Percentiles rank a stretch among this genome's conserved stretches.
Evolutionary conservation across 2,888 invertebrate species (phyloP).

Genomic region (Dicroscelio sp.): DNA sequence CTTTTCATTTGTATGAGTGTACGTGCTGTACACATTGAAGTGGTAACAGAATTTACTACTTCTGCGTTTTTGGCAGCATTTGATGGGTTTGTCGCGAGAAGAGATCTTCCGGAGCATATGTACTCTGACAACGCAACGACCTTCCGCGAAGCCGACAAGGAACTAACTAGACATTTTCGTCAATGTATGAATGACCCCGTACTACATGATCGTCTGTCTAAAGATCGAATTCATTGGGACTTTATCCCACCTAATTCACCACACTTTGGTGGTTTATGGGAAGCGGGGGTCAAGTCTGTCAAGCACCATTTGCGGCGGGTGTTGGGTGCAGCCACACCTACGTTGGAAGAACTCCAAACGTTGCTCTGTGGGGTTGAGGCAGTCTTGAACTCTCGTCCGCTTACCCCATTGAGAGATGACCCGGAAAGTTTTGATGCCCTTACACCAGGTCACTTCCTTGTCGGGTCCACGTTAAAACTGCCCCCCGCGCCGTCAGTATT

Average conservation of each 20-base stretch:
- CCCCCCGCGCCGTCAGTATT: slow-evolving; percentile 76
- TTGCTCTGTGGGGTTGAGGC: slow-evolving; percentile 69
- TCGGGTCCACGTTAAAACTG: slow-evolving; percentile 72
- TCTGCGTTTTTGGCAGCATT: slow-evolving; percentile 7
- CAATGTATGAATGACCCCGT: not conserved
- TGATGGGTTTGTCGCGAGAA: slow-evolving; percentile 7
- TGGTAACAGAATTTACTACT: slow-evolving; percentile 12
- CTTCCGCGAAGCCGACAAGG: slow-evolving; percentile 49
- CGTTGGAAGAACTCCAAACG: slow-evolving; percentile 2
- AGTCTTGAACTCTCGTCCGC: slow-evolving; percentile 71
- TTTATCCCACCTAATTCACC: slow-evolving; percentile 58
- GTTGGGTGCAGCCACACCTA: not conserved
- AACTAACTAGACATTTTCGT: slow-evolving; percentile 51
- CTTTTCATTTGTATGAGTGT: slow-evolving; percentile 37
- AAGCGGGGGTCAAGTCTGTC: not conserved
- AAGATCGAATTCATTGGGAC: slow-evolving; percentile 23
- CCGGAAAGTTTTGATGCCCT: slow-evolving; percentile 70
- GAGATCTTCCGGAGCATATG: slow-evolving; percentile 25
- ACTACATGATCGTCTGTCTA: not conserved
- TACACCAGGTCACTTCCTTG: slow-evolving; percentile 82
- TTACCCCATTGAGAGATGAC: slow-evolving; percentile 58
- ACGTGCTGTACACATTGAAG: slow-evolving; percentile 4
- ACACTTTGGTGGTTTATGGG: not conserved
- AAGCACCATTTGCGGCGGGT: slow-evolving; percentile 20
- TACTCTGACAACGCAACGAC: slow-evolving; percentile 65